These are phyloP conservation scores for Aulostomus chinensis DNA, from an alignment of 2,797 vertebrate species.

Conservation along the genomic window DNA sequence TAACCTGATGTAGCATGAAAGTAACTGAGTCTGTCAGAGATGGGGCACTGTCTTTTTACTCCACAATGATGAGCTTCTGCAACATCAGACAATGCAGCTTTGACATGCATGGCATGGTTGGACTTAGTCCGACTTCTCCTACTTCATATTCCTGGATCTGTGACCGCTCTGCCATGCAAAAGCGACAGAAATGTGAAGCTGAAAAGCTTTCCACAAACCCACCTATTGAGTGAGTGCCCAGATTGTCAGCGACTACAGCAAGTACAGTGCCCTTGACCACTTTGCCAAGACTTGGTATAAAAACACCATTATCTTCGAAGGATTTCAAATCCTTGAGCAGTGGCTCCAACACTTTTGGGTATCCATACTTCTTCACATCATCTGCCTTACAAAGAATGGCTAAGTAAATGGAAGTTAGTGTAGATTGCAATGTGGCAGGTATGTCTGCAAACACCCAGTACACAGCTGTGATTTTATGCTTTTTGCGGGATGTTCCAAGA, in stretches of 20 bases:
- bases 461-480: conserved; percentile 3
- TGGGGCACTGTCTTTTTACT: conserved; percentile 1
- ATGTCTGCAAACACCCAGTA: conserved; percentile 12
- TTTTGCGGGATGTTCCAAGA: neutral
- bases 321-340: neutral
- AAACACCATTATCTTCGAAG: conserved; percentile 1
- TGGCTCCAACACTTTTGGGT: conserved; percentile 5
- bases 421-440: neutral
- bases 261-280: conserved; percentile 1
- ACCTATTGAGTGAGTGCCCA: conserved; percentile 1
- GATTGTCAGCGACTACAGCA: conserved; percentile 3
- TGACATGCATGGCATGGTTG: no score
- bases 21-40: neutral
- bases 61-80: neutral
- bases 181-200: conserved; percentile 4
- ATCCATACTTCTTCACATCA: neutral
- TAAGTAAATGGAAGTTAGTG: neutral
- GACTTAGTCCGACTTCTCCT: no score
- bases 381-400: conserved; percentile 3
- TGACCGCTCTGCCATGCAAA: neutral
- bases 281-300: neutral
- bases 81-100: neutral
- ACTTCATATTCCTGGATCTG: conserved; percentile 1
- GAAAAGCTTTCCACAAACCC: conserved; percentile 6
- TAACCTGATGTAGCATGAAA: conserved; percentile 9